Evolutionary conservation across 2,113 vertebrate species (phyloP), one percentile per base, ranked within the genome.

Genomic region (Cochlearius cochlearius): DNA sequence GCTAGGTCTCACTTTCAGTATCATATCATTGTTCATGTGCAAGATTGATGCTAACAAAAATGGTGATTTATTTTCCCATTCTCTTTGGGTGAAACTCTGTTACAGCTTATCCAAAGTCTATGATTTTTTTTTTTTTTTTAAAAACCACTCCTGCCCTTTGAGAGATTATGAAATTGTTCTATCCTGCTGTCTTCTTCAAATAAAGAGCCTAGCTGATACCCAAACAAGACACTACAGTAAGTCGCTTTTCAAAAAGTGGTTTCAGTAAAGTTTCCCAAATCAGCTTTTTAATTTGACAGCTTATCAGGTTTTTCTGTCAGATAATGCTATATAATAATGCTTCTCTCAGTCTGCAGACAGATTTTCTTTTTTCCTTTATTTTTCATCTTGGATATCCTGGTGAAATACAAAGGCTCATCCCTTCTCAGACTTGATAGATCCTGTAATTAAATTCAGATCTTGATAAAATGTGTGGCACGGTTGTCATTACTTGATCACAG

Each of bases 401-500:
- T 92, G 80, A 96, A 94, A 91, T 91, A 93, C 75, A 94, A 95
- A 97, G 92, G 53, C 92, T 84, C 79, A 86, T 93, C 41, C 16
- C 77, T 93, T 96, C 47, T 92, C 92, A 71, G 77, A n/a, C 92
- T 63, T 43, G 72, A 92, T 95, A 93, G 96, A 91, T 85, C 96
- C 84, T 96, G 86, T 94, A 96, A 97, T 96, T 97, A 97, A 96
- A 94, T 97, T 94, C 58, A 94, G 79, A 78, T 91, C 43, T 86
- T 87, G 87, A 96, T 92, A 93, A 97, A 94, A 77, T 47, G 53
- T 85, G 90, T 90, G 83, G 81, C 88, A 87, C 13, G 2, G 86
- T 91, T 96, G 90, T 96, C 96, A 96, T 97, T 94, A 71, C 87
- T 92, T 94, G 90, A 96, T 96, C 79, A 66, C 53, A 95, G 93